Evolutionary conservation across 2,113 vertebrate species (phyloP).

Genomic region (Antidorcas marsupialis): DNA sequence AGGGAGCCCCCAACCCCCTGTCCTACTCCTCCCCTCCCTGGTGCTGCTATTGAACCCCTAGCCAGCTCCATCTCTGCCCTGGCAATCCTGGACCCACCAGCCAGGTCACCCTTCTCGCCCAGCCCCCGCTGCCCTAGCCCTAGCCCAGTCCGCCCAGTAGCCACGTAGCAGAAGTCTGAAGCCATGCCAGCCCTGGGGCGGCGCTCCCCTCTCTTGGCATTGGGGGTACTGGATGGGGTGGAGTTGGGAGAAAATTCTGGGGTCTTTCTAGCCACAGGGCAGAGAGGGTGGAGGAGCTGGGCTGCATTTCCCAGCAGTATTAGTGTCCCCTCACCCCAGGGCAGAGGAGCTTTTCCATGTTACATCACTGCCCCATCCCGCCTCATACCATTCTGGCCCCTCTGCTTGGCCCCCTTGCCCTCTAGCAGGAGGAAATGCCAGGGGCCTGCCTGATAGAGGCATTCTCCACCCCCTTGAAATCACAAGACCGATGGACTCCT

Average conservation of each 20-base stretch:
- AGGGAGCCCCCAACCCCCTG: background rate
- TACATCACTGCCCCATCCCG: background rate
- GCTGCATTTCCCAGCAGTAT: constrained; percentile 24
- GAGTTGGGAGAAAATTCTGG: background rate
- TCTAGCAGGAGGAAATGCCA: background rate
- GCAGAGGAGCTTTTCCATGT: background rate
- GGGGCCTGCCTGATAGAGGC: background rate
- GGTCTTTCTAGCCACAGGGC: background rate
- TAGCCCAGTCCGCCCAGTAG: constrained; percentile 67
- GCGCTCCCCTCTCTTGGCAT: constrained; percentile 15
- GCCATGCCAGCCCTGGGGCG: constrained; percentile 61
- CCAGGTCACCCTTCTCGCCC: background rate
- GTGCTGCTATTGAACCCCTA: constrained; percentile 48
- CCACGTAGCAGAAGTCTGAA: constrained; percentile 75
- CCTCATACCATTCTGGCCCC: background rate
- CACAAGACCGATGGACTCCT: background rate
- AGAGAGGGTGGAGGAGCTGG: background rate
- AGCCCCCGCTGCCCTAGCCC: constrained; percentile 25
- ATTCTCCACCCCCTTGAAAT: background rate
- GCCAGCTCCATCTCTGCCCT: constrained; percentile 18
- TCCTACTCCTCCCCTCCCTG: background rate
- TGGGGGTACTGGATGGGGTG: background rate
- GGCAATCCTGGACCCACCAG: background rate
- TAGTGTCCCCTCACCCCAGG: background rate
- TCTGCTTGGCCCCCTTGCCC: background rate